Evolutionary conservation across 2,113 vertebrate species (phyloP), one percentile per base, ranked within the genome.

Genomic region (Marcusenius ussheri): DNA sequence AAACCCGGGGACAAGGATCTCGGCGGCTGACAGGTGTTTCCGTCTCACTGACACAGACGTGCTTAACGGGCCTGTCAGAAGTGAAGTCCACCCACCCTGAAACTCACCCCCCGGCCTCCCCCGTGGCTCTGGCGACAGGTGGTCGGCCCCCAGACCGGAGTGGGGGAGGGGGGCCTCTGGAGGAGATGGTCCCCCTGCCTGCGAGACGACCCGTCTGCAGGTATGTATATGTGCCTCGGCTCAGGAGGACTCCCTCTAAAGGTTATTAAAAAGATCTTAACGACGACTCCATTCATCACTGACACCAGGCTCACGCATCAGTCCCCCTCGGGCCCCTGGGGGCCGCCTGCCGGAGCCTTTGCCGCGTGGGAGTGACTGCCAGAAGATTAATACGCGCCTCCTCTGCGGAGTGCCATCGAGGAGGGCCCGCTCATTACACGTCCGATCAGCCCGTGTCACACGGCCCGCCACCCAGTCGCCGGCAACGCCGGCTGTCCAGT

Each of bases 241-340:
- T 87, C 50, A 47, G 84, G 77, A 66, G 77, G 87, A 9, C 90
- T 84, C 90, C 89, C 90, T 89, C 90, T 86, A 85, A 84, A 87
- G 88, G 91, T 91, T 92, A 93, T 92, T 91, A 92, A 93, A 91
- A 92, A 91, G 84, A 90, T 90, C 91, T 91, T 92, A 90, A 62
- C 17, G 53, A 53, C 66, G 83, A 83, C 90, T 92, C 91, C 91
- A 93, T 93, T 93, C 92, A 93, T 93, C 91, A 93, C 90, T 93
- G 91, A 90, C 90, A 92, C 56, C 11, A 47, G 39, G 89, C 90
- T 77, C 89, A 90, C 77, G 66, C 91, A 90, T 93, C 93, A 91
- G 89, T 93, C 88, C 84, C 45, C 85, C 62, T 70, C 15, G 74
- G 89, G 88, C 91, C 92, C 91, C 93, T 51, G 58, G 91, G 91